Evolutionary conservation across 2,797 vertebrate genomes (phyloP), one percentile per base, ranked within the genome.

Genomic region (Xerus rutilus): DNA sequence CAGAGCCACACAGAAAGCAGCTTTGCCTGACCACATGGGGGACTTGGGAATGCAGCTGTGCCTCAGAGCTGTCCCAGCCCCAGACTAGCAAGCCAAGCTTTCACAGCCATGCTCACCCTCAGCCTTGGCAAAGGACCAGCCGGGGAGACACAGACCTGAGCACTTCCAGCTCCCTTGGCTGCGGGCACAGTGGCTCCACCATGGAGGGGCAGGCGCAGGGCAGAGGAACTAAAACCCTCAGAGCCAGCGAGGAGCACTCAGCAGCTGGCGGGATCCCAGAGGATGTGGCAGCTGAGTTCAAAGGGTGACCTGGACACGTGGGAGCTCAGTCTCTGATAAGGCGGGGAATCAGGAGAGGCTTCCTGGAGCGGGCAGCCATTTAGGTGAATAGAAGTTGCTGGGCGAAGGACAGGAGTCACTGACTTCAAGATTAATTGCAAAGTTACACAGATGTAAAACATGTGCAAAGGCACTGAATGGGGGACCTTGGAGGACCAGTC

Each of bases 31-130:
- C 13, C 64, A n/a, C 0, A 0, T 21, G 45, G n/a, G 47, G 62
- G 12, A 32, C 62, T 10, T 6, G 0, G 32, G 15, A 47, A 12
- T 11, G 3, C 3, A 32, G 7, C 21, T 43, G 39, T 4, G 20
- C n/a, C 35, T 92, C 82, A 2, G 1, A 6, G 30, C 4, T 43
- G n/a, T 32, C 45, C 83, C 52, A 5, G 1, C 13, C 78, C 32
- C 21, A 25, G 21, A 35, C 72, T 32, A 10, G 32, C 0, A 0
- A 81, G 87, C 49, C 64, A 6, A n/a, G 25, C 45, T 30, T 23
- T 43, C 47, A 6, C 2, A 25, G 21, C 39, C 4, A 39, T 2
- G 18, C 8, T 52, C 2, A 0, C 3, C 10, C 3, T 43, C 20
- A 76, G 28, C 18, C 13, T 15, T 43, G 52, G 30, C 32, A 17